Evolutionary conservation across 1,140 invertebrate genomes (phyloP).

Genomic region (Drosophila navojoa): DNA sequence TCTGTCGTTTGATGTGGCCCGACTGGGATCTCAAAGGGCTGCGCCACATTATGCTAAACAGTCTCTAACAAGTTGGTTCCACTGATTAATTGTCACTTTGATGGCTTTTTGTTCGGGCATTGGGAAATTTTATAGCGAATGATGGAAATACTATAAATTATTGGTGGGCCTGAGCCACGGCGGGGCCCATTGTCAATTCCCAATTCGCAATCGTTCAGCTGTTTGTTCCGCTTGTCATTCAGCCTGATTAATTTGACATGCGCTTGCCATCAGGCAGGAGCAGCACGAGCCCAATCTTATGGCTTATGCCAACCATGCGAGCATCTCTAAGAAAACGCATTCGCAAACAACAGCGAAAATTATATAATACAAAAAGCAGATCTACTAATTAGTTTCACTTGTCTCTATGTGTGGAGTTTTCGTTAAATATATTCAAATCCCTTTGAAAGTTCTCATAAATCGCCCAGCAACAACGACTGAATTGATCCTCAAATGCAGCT

Average conservation of each 20-base stretch:
- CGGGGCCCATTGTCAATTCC: slow-evolving; percentile 2
- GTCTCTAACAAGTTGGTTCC: slow-evolving; percentile 6
- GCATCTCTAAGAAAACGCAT: background rate
- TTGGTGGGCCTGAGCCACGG: background rate
- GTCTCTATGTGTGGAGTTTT: no score
- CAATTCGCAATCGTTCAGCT: background rate
- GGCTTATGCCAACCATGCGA: background rate
- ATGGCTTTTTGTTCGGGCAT: slow-evolving; percentile 18
- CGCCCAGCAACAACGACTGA: no score
- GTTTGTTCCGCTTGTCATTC: slow-evolving; percentile 33
- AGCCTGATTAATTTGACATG: slow-evolving; percentile 38
- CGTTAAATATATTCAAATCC: no score
- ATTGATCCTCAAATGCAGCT: no score
- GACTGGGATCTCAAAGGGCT: background rate
- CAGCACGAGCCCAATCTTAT: background rate
- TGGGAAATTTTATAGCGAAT: background rate
- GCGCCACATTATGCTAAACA: slow-evolving; percentile 20
- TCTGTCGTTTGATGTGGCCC: slow-evolving; percentile 29
- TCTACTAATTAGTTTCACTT: no score
- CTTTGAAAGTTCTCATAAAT: no score
- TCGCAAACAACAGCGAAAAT: background rate
- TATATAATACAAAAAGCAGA: background rate
- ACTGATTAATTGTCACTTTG: slow-evolving; percentile 27
- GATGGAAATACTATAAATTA: slow-evolving; percentile 8
- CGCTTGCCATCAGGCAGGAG: slow-evolving; percentile 11